phyloP scores from a whole-genome alignment of 2,797 vertebrate species.

The Gymnodraco acuticeps region DNA sequence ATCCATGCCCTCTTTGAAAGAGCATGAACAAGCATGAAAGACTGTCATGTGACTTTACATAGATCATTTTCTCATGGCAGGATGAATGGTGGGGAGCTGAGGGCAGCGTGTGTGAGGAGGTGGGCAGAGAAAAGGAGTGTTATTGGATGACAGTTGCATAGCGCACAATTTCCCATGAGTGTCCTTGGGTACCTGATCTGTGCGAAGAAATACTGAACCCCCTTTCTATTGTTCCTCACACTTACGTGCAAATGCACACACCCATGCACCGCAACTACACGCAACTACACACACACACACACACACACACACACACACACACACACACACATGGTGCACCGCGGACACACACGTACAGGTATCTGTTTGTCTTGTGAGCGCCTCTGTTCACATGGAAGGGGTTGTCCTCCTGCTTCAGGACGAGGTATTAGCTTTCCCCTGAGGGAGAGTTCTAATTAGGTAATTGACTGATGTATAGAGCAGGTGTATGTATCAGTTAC shows the following conservation, averaged over 20 bases:
- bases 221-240: constrained; percentile 65
- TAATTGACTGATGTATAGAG: constrained; percentile 89
- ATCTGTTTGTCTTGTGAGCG: constrained; percentile 73
- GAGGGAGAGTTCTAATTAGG: constrained; percentile 88
- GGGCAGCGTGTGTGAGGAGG: constrained; percentile 59
- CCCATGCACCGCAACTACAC: constrained; percentile 24
- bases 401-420: constrained; percentile 74
- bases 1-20: constrained; percentile 48
- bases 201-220: constrained; percentile 68
- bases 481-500: constrained; percentile 89
- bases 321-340: constrained; percentile 38
- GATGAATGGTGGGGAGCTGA: constrained; percentile 55
- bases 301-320: constrained; percentile 44
- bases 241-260: constrained; percentile 41
- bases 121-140: constrained; percentile 55
- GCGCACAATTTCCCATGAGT: constrained; percentile 81
- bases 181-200: constrained; percentile 79
- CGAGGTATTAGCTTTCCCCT: constrained; percentile 84
- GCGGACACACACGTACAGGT: constrained; percentile 70
- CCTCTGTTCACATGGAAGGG: constrained; percentile 82
- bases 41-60: constrained; percentile 44
- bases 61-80: constrained; percentile 66
- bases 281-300: too few relatives aligned
- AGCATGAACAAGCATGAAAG: constrained; percentile 26
- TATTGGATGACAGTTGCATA: constrained; percentile 62